Evolutionary conservation across 2,797 vertebrate genomes (phyloP), one percentile per base, ranked within the genome.

Genomic region (Geotrypetes seraphini): DNA sequence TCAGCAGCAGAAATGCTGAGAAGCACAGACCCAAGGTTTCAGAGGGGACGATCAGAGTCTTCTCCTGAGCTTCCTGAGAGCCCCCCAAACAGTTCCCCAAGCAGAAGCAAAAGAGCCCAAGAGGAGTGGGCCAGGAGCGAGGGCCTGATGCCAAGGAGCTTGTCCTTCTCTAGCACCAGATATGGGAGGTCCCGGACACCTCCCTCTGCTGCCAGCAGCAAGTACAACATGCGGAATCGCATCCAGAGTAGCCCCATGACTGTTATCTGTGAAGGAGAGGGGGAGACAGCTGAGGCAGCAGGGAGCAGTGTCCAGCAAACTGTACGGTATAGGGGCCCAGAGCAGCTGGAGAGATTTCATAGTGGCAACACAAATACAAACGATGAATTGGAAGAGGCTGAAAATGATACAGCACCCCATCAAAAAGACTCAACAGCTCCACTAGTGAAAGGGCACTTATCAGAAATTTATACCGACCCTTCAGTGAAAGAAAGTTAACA

Each of bases 171-270:
- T 3, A 88, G 86, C 11, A 60, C 77, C 1, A 82, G 89, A 44
- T 86, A 90, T 1, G 81, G 90, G 19, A 90, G 95, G 6, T 92
- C 90, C 1, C 89, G 92, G 31, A 92, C 88, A 0, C 96, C 96
- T 0, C 96, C 96, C 1, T 97, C 88, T 0, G 93, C 96, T 1
- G 90, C 94, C 71, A 97, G 93, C 83, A 97, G 95, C 83, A 88
- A 90, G 48, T 98, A 97, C 61, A 94, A 84, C 7, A 56, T 90
- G 10, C 87, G 96, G 38, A 84, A 79, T 67, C 82, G 96, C n/a
- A 84, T 97, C 67, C 89, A 91, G 57, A 97, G 96, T 81, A 96
- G 93, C 69, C 95, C 96, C 8, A 99, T 99, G 96, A 96, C 92
- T 0, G 96, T 97, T 22, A 99, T 99, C 66, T 90, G 92, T 1